phyloP scores from a whole-genome alignment of 2,888 invertebrate species.

The Pseudeuparius sepicola region DNA sequence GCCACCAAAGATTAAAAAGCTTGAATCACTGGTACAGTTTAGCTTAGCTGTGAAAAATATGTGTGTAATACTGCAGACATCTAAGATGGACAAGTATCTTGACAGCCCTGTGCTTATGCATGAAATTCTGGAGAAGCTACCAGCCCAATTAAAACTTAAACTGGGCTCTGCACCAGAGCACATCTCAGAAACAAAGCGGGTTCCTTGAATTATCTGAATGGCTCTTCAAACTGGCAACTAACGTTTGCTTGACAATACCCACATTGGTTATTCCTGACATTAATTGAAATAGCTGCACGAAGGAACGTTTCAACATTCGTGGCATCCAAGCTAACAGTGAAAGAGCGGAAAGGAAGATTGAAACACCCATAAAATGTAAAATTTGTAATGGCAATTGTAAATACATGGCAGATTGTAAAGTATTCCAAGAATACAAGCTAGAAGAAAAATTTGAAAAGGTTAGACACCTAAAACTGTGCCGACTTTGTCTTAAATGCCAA shows the following conservation, averaged over 20 bases:
- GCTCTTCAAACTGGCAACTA: constrained; percentile 6
- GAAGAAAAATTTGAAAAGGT: too few relatives aligned
- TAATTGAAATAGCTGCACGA: too few relatives aligned
- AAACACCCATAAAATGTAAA: too few relatives aligned
- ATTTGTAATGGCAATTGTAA: too few relatives aligned
- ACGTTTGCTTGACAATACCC: constrained; percentile 9
- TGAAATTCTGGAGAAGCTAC: constrained; percentile 10
- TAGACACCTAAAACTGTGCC: too few relatives aligned
- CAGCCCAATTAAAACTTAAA: constrained; percentile 10
- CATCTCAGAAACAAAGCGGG: constrained; percentile 8
- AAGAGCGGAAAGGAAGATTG: too few relatives aligned
- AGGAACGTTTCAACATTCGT: too few relatives aligned
- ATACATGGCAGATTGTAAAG: too few relatives aligned
- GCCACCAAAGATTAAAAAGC: constrained; percentile 10
- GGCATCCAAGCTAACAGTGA: too few relatives aligned
- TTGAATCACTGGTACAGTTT: constrained; percentile 14
- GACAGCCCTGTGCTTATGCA: constrained; percentile 10
- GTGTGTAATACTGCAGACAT: constrained; percentile 9
- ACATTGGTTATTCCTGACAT: too few relatives aligned
- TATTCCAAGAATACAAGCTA: too few relatives aligned
- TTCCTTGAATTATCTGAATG: constrained; percentile 7
- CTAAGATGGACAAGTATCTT: constrained; percentile 3
- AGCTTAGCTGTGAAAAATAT: constrained; percentile 12
- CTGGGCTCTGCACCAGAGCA: constrained; percentile 11
- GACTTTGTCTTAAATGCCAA: too few relatives aligned